Evolutionary conservation across 2,113 vertebrate species (phyloP).

Genomic region (Neodon shergylaensis): DNA sequence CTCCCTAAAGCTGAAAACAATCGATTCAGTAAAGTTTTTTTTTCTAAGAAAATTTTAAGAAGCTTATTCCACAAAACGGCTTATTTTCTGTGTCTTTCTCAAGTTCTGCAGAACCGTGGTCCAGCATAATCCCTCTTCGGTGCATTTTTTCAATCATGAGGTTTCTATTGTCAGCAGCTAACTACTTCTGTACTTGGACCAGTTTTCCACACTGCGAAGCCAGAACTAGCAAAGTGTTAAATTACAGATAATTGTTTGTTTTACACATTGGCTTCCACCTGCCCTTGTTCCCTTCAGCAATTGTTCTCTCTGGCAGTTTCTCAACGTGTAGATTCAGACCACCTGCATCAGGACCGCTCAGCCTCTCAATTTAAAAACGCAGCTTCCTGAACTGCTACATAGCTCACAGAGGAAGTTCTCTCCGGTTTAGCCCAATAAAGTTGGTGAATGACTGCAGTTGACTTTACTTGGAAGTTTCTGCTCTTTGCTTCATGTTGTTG

Average conservation of each 20-base stretch:
- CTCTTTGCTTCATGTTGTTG: background rate
- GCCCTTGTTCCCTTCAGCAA: slow-evolving; percentile 23
- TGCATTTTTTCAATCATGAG: background rate
- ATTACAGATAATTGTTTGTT: slow-evolving; percentile 49
- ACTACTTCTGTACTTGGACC: slow-evolving; percentile 25
- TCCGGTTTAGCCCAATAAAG: background rate
- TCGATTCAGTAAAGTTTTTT: background rate
- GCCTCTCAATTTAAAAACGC: slow-evolving; percentile 3
- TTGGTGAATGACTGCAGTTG: background rate
- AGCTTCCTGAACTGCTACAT: background rate
- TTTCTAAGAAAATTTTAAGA: background rate
- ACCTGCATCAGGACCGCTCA: slow-evolving; percentile 43
- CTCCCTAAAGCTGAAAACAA: background rate
- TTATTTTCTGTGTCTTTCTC: background rate
- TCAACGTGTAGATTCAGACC: background rate
- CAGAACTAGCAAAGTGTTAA: slow-evolving; percentile 62
- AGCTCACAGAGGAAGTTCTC: background rate
- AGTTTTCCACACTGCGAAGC: background rate
- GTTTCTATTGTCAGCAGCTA: slow-evolving; percentile 23
- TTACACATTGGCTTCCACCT: slow-evolving; percentile 28
- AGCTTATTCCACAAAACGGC: background rate
- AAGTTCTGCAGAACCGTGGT: background rate
- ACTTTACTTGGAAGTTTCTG: background rate
- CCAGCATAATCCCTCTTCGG: background rate
- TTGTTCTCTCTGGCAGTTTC: slow-evolving; percentile 26